These are phyloP conservation scores for Drosophila persimilis DNA, from an alignment of 1,140 invertebrate genomes.

Conservation along the genomic window DNA sequence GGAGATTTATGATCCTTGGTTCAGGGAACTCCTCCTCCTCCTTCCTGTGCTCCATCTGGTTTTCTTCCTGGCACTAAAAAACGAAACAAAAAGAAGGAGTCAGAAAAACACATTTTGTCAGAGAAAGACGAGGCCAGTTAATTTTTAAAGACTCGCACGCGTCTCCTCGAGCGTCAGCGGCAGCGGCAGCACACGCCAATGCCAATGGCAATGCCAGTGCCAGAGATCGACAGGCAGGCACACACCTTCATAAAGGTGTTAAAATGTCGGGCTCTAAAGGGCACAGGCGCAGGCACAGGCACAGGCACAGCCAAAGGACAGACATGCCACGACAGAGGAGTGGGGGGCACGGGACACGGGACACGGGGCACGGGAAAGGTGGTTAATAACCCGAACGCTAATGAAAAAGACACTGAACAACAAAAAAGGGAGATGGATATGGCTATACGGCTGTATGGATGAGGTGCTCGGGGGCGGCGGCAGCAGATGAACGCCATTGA, in stretches of 20 bases:
- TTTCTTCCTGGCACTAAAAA: conserved; percentile 13
- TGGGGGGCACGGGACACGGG: conserved; percentile 18
- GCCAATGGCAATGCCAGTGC: conserved; percentile 34
- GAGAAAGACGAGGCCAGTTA: conserved; percentile 19
- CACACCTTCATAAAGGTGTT: conserved; percentile 62
- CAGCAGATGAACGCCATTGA: conserved; percentile 29
- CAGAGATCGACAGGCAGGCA: not conserved
- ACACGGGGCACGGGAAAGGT: conserved; percentile 46
- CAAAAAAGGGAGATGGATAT: conserved; percentile 24
- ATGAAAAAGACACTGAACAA: conserved; percentile 64
- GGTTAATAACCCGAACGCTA: conserved; percentile 76
- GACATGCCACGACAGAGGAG: conserved; percentile 14
- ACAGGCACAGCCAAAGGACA: conserved; percentile 45
- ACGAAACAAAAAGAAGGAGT: conserved; percentile 1
- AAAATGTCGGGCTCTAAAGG: conserved; percentile 57
- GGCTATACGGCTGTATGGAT: conserved; percentile 6
- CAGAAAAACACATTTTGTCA: conserved; percentile 29
- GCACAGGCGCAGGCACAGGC: conserved; percentile 42
- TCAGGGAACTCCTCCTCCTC: not conserved
- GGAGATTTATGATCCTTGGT: no score
- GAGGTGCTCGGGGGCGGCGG: conserved; percentile 8
- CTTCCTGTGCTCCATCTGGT: not conserved
- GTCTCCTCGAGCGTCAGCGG: conserved; percentile 13
- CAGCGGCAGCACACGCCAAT: conserved; percentile 56
- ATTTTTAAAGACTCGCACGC: conserved; percentile 60